Base-by-base conservation (phyloP, 2,888 invertebrate species). In the Punctoribates punctum region DNA sequence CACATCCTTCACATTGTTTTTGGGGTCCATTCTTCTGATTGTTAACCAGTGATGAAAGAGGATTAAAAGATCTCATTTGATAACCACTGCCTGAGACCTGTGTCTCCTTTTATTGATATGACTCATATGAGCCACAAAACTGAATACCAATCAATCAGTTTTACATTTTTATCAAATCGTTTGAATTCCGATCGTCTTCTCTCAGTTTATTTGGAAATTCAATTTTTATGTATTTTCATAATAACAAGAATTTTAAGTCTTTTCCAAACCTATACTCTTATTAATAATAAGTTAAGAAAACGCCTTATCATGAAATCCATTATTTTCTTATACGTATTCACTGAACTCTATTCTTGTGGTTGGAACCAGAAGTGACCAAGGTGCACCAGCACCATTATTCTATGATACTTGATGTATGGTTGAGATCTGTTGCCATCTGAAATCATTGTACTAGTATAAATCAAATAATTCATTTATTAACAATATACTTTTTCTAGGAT, bases 271-370 rank as follows among this genome's bases (percentile, higher is more conserved):
- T 60, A 60, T 60, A 60, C 60, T 27, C 13, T 60, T 60, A 60
- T 27, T 60, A 60, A 60, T 60, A 60, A 27, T 8, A n/a, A n/a
- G 27, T 29, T 34, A 42, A 20, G 42, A 42, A 20, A 42, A 67
- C 67, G 67, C 67, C 67, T 67, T 42, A 67, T 67, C 67, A 67
- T 67, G 67, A 67, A 67, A 42, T 67, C 67, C 38, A 67, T 67
- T 67, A 57, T 57, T 57, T 57, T 67, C n/a, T 42, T 20, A 20
- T 67, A 9, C 34, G 20, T 67, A 67, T 67, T 67, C 67, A 67
- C 9, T 67, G 38, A 67, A 67, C 67, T 67, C 42, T 29, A 27
- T 13, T 42, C 27, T 29, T 60, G 15, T 11, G n/a, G 42, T 65
- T 38, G 67, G 11, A 67, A 42, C 42, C 13, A 34, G 42, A 42